Conservation (phyloP, 2,113 vertebrate species). For the Furnarius figulus region DNA sequence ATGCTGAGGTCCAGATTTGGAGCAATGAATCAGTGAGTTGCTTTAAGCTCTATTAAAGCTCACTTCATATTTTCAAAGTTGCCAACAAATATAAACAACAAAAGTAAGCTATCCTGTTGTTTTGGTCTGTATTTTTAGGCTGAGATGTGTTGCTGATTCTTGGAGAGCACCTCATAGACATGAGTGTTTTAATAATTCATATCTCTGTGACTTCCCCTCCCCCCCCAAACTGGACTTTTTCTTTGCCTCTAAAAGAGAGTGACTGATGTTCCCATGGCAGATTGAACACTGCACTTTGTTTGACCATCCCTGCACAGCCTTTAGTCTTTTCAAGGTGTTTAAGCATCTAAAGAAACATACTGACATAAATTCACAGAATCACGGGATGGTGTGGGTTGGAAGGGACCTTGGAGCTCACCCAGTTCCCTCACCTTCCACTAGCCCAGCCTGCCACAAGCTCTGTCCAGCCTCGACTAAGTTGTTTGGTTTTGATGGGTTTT, state of each 20-base stretch:
- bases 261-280: accelerated
- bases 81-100: slow-evolving; percentile 31
- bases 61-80: neutral
- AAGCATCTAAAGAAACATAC: neutral
- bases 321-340: neutral
- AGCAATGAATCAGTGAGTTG: neutral
- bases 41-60: neutral
- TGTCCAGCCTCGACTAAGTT: accelerated
- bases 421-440: neutral
- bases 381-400: neutral
- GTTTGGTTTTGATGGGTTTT: neutral
- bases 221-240: accelerated
- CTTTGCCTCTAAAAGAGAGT: neutral
- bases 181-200: neutral
- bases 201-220: accelerated
- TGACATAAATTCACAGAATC: neutral
- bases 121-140: slow-evolving; percentile 4
- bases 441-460: neutral
- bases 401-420: neutral
- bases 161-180: neutral
- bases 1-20: neutral
- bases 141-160: neutral
- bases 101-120: neutral
- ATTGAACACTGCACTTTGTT: neutral
- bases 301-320: neutral